Evolutionary conservation across 2,888 invertebrate genomes (phyloP).

Genomic region (Morpho achilles): DNA sequence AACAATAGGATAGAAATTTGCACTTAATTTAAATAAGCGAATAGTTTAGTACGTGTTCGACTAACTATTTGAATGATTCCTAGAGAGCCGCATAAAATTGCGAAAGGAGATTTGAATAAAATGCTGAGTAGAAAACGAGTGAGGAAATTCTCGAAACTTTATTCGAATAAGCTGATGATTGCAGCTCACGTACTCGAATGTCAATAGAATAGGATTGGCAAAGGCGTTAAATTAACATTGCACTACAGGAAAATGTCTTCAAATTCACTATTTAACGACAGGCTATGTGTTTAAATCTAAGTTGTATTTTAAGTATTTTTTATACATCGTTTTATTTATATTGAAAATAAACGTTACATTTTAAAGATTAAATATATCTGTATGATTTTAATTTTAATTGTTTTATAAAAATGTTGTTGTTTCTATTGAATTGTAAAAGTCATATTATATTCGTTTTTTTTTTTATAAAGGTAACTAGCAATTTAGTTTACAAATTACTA

Average conservation of each 20-base stretch:
- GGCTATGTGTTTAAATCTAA: too few relatives aligned
- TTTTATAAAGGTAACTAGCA: too few relatives aligned
- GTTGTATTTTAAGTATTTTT: neutral
- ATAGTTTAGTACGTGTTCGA: slow-evolving; percentile 7
- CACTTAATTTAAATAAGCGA: too few relatives aligned
- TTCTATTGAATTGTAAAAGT: too few relatives aligned
- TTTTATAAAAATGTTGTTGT: too few relatives aligned
- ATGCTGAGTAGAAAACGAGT: slow-evolving; percentile 17
- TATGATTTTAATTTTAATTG: too few relatives aligned
- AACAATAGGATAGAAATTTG: too few relatives aligned
- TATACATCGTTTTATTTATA: too few relatives aligned
- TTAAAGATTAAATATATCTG: too few relatives aligned
- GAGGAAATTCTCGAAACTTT: slow-evolving; percentile 17
- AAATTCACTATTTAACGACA: slow-evolving; percentile 4
- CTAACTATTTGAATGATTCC: slow-evolving; percentile 15
- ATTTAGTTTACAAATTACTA: too few relatives aligned
- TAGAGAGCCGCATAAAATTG: slow-evolving; percentile 13
- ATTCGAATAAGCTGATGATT: slow-evolving; percentile 17
- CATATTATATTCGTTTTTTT: too few relatives aligned
- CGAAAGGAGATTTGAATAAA: slow-evolving; percentile 17
- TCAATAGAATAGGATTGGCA: slow-evolving; percentile 15
- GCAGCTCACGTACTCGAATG: slow-evolving; percentile 16
- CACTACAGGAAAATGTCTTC: slow-evolving; percentile 10
- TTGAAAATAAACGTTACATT: too few relatives aligned
- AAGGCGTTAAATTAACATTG: slow-evolving; percentile 15